Evolutionary conservation across 2,888 invertebrate species (phyloP), one percentile per base, ranked within the genome.

Genomic region (Ethmia dodecea): DNA sequence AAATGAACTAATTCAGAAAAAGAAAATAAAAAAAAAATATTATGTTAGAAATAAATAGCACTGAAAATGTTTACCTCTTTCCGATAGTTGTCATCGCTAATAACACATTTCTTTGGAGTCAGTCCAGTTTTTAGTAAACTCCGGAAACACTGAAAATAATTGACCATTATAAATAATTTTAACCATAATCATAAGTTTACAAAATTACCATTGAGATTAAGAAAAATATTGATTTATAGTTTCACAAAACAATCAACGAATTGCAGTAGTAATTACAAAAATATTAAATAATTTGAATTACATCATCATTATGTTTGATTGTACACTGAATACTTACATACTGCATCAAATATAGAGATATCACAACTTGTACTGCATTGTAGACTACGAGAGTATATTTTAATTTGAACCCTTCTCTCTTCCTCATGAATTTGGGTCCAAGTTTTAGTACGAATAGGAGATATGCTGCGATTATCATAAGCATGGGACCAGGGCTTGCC

Each of bases 311-410:
- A n/a, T n/a, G n/a, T n/a, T n/a, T n/a, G n/a, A n/a, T n/a, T n/a
- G n/a, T n/a, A n/a, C n/a, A n/a, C n/a, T n/a, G 11, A 5, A 14
- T 30, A 67, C 88, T 88, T 75, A 95, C 96, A 90, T 93, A 94
- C 60, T 91, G 90, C 39, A 96, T 91, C 90, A 96, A 92, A 61
- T 92, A 93, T 3, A 90, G 78, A 43, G 96, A 96, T 60, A 94
- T 89, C 24, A 91, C 68, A n/a, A 97, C 96, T 90, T 97, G 97
- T 37, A 92, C 88, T 13, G 93, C 93, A 67, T 98, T 98, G 70
- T 97, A 97, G 0, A 91, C 64, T 33, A 97, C 80, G 42, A 98
- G 88, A 0, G 93, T 73, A 40, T 88, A 88, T 48, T 91, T 90
- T 22, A 97, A 81, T 54, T 94, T 92, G 63, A 93, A 93, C 0